phyloP scores from a whole-genome alignment of 2,888 invertebrate species.

The Agonum fuliginosum region DNA sequence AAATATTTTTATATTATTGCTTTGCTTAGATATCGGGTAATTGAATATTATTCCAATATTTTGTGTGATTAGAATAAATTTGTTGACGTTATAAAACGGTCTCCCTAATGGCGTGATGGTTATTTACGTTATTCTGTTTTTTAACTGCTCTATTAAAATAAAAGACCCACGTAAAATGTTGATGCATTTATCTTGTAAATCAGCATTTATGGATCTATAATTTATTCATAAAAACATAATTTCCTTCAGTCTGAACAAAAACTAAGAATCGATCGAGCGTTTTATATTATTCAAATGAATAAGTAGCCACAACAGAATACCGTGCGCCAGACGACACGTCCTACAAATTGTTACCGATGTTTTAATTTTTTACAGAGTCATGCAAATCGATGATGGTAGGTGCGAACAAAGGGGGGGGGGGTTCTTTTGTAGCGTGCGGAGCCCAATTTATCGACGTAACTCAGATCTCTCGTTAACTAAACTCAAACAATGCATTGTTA shows the following conservation, averaged over 20 bases:
- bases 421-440: not conserved
- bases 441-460: conserved; percentile 23
- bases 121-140: not conserved
- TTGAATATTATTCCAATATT: too few species aligned
- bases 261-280: conserved; percentile 29
- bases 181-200: conserved; percentile 41
- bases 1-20: too few species aligned
- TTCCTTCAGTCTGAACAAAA: conserved; percentile 22
- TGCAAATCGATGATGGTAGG: conserved; percentile 54
- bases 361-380: conserved; percentile 53
- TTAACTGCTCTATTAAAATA: conserved; percentile 12
- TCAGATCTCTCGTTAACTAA: not conserved
- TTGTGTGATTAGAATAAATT: too few species aligned
- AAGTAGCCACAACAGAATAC: conserved; percentile 7
- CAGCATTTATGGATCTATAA: conserved; percentile 40
- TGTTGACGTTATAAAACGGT: too few species aligned
- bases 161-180: conserved; percentile 20
- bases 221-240: conserved; percentile 41
- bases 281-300: conserved; percentile 38
- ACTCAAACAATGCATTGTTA: conserved; percentile 22
- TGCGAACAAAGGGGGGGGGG: conserved; percentile 1
- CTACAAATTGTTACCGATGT: conserved; percentile 53
- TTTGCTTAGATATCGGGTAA: too few species aligned
- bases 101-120: not conserved
- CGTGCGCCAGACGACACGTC: conserved; percentile 21